These are phyloP conservation scores for Delia radicum DNA, from an alignment of 1,140 invertebrate species.

Conservation along the genomic window DNA sequence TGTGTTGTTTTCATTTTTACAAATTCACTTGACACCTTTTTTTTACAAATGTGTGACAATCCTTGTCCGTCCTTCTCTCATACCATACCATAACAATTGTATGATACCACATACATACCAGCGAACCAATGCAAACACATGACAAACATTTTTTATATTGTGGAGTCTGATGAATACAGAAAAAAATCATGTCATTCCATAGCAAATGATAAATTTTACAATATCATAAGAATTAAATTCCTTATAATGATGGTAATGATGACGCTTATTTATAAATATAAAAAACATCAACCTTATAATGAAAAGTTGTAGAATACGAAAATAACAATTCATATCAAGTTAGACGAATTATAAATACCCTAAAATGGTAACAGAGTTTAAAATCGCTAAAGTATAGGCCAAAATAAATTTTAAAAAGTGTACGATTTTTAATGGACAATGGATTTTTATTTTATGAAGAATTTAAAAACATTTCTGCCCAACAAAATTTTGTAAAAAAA, in stretches of 20 bases:
- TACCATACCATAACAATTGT: background rate
- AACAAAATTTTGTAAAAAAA: too few species aligned
- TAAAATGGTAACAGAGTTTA: too few species aligned
- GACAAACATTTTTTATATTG: background rate
- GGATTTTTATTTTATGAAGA: too few species aligned
- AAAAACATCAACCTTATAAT: background rate
- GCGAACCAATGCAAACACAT: background rate
- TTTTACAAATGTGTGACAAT: constrained; percentile 10
- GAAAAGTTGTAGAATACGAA: background rate
- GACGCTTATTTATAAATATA: background rate
- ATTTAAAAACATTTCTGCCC: too few species aligned
- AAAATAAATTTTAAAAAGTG: too few species aligned
- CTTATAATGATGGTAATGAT: constrained; percentile 11
- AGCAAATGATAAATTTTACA: constrained; percentile 19
- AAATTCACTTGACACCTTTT: constrained; percentile 31
- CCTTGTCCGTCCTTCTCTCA: background rate
- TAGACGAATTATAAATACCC: background rate
- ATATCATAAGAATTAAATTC: constrained; percentile 1
- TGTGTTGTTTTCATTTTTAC: constrained; percentile 25
- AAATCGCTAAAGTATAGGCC: too few species aligned
- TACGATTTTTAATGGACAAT: too few species aligned
- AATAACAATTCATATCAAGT: background rate
- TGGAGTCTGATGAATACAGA: background rate
- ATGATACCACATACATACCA: background rate
- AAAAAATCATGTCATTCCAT: constrained; percentile 14